Conservation (phyloP, 1,140 invertebrate species). For the Drosophila murphyi region DNA sequence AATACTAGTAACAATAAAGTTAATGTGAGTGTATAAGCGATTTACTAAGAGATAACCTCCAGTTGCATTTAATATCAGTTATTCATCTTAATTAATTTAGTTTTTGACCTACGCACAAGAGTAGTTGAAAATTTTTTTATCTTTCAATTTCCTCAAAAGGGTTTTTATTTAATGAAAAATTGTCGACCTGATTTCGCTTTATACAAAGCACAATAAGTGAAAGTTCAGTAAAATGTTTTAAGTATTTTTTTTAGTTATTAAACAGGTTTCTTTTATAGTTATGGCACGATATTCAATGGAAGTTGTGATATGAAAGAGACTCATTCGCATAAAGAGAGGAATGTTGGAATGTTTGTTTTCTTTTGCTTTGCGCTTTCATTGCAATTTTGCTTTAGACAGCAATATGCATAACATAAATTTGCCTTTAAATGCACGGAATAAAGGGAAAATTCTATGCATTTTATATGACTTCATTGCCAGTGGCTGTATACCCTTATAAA, state of each 20-base stretch:
- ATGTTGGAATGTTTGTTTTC: slow-evolving; percentile 11
- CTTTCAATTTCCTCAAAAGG: no score
- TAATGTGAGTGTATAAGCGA: no score
- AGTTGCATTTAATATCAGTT: no score
- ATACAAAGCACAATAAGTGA: not conserved
- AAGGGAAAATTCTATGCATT: slow-evolving; percentile 77
- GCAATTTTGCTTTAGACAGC: slow-evolving; percentile 42
- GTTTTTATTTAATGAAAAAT: no score
- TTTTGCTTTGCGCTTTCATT: slow-evolving; percentile 14
- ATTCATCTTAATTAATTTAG: no score
- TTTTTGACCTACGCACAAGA: no score
- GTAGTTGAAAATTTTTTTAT: no score
- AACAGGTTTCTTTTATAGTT: not conserved
- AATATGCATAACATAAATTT: slow-evolving; percentile 75
- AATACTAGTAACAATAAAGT: no score
- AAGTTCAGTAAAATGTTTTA: not conserved
- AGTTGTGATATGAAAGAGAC: not conserved
- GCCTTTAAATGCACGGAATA: slow-evolving; percentile 72
- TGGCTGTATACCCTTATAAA: slow-evolving; percentile 31
- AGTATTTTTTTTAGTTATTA: not conserved
- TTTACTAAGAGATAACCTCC: no score
- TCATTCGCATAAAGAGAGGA: not conserved
- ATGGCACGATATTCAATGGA: no score
- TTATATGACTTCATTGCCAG: slow-evolving; percentile 62
- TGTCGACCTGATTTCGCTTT: not conserved